Percentiles rank a stretch among this genome's conserved stretches.
Conservation (phyloP, 2,888 invertebrate genomes). For the Bruchidius siliquastri region DNA sequence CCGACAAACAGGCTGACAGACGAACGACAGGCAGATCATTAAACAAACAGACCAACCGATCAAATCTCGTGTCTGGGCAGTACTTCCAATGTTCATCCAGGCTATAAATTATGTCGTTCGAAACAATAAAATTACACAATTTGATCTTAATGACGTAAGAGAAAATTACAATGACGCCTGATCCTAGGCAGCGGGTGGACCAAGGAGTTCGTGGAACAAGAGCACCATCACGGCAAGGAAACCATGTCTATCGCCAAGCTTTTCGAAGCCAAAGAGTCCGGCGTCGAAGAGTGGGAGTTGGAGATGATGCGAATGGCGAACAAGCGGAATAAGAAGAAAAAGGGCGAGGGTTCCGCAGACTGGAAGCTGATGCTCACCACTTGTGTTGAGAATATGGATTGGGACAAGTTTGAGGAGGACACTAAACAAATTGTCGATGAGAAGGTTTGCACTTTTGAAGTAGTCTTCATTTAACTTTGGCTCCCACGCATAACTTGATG, state of each 20-base stretch:
- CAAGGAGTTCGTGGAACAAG: slow-evolving; percentile 50
- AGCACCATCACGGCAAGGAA: slow-evolving; percentile 44
- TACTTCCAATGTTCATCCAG: too few species aligned
- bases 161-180: too few species aligned
- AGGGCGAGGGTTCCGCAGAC: slow-evolving; percentile 37
- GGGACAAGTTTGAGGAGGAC: slow-evolving; percentile 63
- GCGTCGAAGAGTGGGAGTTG: slow-evolving; percentile 43
- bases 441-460: slow-evolving; percentile 51
- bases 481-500: too few species aligned
- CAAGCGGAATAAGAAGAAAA: slow-evolving; percentile 41
- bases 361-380: slow-evolving; percentile 52
- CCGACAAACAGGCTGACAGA: too few species aligned
- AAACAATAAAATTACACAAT: too few species aligned
- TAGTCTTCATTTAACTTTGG: too few species aligned
- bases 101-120: too few species aligned
- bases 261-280: slow-evolving; percentile 47
- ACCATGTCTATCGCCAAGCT: slow-evolving; percentile 59
- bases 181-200: slow-evolving; percentile 42
- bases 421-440: slow-evolving; percentile 67
- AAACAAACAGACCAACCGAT: too few species aligned
- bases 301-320: slow-evolving; percentile 44
- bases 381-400: slow-evolving; percentile 58
- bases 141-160: too few species aligned
- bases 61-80: too few species aligned
- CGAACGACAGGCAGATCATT: too few species aligned